phyloP scores from a whole-genome alignment of 2,113 vertebrate species.

The Danionella cerebrum region DNA sequence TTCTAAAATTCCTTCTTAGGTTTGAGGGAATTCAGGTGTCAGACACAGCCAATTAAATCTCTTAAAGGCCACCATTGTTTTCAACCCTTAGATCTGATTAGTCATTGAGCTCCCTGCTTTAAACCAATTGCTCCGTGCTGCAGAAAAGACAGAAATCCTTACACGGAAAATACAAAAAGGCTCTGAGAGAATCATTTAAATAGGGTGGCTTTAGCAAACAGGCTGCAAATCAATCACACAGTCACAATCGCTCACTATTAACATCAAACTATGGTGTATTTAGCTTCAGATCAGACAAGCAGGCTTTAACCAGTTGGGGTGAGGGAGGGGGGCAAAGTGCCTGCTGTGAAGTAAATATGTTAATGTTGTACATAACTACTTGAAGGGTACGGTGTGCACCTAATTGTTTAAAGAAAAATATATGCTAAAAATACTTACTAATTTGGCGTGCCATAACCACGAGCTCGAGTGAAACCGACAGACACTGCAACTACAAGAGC shows the following conservation, averaged over 20 bases:
- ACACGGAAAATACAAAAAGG: neutral
- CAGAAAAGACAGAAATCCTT: neutral
- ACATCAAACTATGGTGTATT: no score
- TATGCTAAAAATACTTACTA: constrained; percentile 82
- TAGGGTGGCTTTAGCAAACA: no score
- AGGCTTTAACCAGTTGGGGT: no score
- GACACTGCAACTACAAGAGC: constrained; percentile 80
- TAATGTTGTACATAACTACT: no score
- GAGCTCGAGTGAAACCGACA: constrained; percentile 78
- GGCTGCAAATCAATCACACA: no score
- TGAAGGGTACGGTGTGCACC: no score
- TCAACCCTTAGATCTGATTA: constrained; percentile 6
- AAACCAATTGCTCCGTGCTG: constrained; percentile 10
- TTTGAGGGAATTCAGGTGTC: constrained; percentile 6
- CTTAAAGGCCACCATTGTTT: constrained; percentile 15
- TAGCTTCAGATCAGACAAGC: no score
- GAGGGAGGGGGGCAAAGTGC: no score
- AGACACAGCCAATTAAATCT: constrained; percentile 6
- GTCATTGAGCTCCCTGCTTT: neutral
- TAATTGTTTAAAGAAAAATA: no score
- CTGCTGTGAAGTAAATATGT: no score
- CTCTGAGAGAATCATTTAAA: neutral
- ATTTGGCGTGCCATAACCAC: constrained; percentile 78
- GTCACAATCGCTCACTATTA: no score
- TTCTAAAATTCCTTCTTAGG: neutral